Base-by-base conservation (phyloP, 2,888 invertebrate species). In the Brachypterus glaber region DNA sequence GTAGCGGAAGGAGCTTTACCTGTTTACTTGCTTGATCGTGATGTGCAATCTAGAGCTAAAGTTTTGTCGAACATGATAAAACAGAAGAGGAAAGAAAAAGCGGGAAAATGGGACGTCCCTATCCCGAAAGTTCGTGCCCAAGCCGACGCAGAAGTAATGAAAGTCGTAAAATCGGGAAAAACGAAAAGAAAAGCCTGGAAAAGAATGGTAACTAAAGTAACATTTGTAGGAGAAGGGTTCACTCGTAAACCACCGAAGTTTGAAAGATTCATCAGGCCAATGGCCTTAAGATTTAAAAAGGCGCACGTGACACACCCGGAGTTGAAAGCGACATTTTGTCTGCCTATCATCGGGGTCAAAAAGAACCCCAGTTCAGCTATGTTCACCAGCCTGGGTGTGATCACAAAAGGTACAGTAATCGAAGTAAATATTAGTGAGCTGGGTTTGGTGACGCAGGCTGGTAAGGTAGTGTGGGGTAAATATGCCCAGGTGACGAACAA, bases 401-500 rank as follows among this genome's bases (percentile, higher is more conserved):
- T 98, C 35, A 98, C 98, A 0, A 99, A 98, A 70, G 96, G 96
- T 62, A 97, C 96, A 1, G 82, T 97, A 0, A 83, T 97, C 40
- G 96, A 97, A 76, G 86, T 99, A 0, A 99, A 98, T 62, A 92
- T 99, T 53, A 95, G 93, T 4, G 98, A 98, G 68, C 72, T 98
- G 45, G 98, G 98, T 70, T 73, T 99, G 44, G 98, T 99, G 1
- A 99, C 98, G 1, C 95, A 96, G 64, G 88, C 91, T 5, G 98
- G 98, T 42, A 99, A 96, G 76, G 95, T 99, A 32, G 92, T 99
- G 1, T 98, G 98, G 98, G 98, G 97, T 41, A 98, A 99, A 73
- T 98, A 93, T 63, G 98, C 98, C 0, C 98, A 97, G 68, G 96
- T 98, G 12, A 97, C 97, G 0, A 99, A 99, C 67, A 91, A 97